phyloP scores from a whole-genome alignment of 2,113 vertebrate genomes.

The Urocynchramus pylzowi region DNA sequence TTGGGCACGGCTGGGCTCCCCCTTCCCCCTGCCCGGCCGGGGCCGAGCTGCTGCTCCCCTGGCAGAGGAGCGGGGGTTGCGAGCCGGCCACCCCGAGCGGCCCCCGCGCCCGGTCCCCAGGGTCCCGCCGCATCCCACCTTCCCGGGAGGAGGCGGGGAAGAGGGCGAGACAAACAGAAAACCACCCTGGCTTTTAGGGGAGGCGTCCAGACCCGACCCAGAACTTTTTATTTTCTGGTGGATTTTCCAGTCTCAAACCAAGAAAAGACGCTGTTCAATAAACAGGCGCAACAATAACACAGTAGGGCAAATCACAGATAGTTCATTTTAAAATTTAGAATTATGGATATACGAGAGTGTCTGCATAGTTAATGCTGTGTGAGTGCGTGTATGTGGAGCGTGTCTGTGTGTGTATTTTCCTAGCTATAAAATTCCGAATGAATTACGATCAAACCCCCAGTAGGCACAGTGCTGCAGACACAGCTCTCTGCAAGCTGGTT shows the following conservation, averaged over 20 bases:
- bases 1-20: neutral
- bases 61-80: neutral
- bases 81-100: neutral
- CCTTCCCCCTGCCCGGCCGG: neutral
- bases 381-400: neutral
- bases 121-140: neutral
- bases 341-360: neutral
- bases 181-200: neutral
- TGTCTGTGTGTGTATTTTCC: conserved; percentile 18
- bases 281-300: neutral
- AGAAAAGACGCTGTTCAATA: neutral
- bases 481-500: neutral
- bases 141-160: neutral
- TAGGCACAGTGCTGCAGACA: neutral
- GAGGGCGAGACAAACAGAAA: neutral
- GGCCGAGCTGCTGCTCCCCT: neutral
- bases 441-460: conserved; percentile 46
- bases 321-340: neutral
- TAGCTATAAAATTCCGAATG: conserved; percentile 50
- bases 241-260: neutral
- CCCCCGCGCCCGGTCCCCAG: neutral
- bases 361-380: neutral
- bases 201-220: neutral
- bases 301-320: neutral
- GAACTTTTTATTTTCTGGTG: neutral